These are phyloP conservation scores for Acronicta leporina DNA, from an alignment of 2,888 invertebrate species.

Conservation along the genomic window DNA sequence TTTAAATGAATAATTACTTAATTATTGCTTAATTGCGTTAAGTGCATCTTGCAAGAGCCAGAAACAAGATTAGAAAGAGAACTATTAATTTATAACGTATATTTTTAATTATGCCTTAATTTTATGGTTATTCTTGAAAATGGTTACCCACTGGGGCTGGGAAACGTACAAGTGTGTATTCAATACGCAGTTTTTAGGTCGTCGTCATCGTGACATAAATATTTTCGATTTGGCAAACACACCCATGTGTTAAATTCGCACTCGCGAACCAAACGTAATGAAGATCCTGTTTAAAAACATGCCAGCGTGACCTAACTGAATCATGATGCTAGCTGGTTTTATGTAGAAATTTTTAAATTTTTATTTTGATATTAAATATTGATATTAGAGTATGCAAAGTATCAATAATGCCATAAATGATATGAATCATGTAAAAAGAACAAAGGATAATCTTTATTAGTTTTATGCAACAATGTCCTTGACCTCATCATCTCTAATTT, in stretches of 20 bases:
- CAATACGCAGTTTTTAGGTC: slow-evolving; percentile 1
- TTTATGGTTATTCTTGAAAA: too few species aligned
- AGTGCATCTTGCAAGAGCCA: too few species aligned
- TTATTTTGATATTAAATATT: background rate
- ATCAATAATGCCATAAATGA: background rate
- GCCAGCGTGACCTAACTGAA: slow-evolving; percentile 14
- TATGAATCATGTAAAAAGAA: slow-evolving; percentile 1
- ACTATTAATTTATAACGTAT: too few species aligned
- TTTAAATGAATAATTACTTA: too few species aligned
- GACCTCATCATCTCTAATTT: too few species aligned
- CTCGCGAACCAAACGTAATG: slow-evolving; percentile 18
- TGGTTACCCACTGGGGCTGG: too few species aligned
- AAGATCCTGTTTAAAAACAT: slow-evolving; percentile 27
- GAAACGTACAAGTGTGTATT: background rate
- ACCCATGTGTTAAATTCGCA: slow-evolving; percentile 13
- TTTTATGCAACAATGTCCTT: too few species aligned
- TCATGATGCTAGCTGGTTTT: background rate
- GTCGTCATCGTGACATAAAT: slow-evolving; percentile 23
- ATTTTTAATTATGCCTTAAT: too few species aligned
- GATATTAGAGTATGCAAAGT: too few species aligned
- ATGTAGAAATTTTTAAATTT: background rate
- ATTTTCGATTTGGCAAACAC: slow-evolving; percentile 31
- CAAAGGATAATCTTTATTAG: slow-evolving; percentile 6
- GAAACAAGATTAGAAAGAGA: too few species aligned
- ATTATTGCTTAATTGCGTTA: too few species aligned